A percentile compares a stretch with the other conserved stretches of the same genome.
phyloP scores from a whole-genome alignment of 1,140 invertebrate species.

The Drosophila sucinea region DNA sequence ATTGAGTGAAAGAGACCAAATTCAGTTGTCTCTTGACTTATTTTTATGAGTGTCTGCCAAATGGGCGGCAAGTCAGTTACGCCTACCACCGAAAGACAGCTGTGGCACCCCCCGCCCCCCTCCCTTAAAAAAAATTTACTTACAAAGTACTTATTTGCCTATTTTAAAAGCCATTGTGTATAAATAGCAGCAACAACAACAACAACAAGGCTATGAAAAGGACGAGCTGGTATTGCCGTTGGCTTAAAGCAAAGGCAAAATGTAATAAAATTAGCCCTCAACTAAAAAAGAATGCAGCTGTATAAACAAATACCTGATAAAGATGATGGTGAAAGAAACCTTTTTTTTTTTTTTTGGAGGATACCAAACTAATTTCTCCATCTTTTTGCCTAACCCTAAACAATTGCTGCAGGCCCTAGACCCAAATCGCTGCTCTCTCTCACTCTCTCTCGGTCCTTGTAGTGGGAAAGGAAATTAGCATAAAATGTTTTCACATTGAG shows the following conservation, averaged over 20 bases:
- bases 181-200: constrained; percentile 46
- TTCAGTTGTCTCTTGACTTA: constrained; percentile 64
- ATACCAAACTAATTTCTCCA: constrained; percentile 34
- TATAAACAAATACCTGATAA: constrained; percentile 78
- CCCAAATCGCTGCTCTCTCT: constrained; percentile 1
- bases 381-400: constrained; percentile 12
- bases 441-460: background rate
- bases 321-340: constrained; percentile 26
- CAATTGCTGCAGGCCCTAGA: background rate
- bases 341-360: constrained; percentile 31
- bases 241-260: constrained; percentile 43
- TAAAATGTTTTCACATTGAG: constrained; percentile 67
- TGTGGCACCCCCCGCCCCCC: constrained; percentile 34
- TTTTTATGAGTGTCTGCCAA: constrained; percentile 60
- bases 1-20: background rate
- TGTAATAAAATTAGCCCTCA: constrained; percentile 68
- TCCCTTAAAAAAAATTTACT: constrained; percentile 55
- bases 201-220: background rate
- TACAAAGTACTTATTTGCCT: constrained; percentile 79
- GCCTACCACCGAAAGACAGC: constrained; percentile 25
- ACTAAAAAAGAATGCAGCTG: constrained; percentile 56
- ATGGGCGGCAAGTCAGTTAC: constrained; percentile 34
- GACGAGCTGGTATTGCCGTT: constrained; percentile 1
- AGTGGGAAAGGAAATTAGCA: constrained; percentile 57
- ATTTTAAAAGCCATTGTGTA: constrained; percentile 71